phyloP scores from a whole-genome alignment of 2,888 invertebrate genomes.

The Diogma glabrata region DNA sequence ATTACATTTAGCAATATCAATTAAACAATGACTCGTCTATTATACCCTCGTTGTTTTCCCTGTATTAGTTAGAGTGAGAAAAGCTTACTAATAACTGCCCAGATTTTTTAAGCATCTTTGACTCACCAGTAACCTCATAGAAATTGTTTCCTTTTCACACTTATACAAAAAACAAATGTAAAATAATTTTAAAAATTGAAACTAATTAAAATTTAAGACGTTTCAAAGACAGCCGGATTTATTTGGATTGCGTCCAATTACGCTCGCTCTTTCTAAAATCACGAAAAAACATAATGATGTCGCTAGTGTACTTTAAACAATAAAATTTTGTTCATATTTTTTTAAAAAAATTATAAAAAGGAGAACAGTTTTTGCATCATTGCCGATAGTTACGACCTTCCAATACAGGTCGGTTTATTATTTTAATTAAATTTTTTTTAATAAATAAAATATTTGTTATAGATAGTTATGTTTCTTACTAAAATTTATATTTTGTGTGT shows the following conservation, averaged over 20 bases:
- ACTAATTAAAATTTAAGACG: too few relatives aligned
- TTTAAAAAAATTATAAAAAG: conserved; percentile 9
- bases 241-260: not conserved
- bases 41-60: too few relatives aligned
- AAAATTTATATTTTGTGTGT: not conserved
- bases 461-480: not conserved
- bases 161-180: not conserved
- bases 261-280: not conserved
- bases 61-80: too few relatives aligned
- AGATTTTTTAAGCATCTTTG: conserved; percentile 3
- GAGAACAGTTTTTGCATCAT: conserved; percentile 9
- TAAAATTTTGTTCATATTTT: not conserved
- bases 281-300: not conserved
- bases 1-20: too few relatives aligned
- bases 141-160: not conserved
- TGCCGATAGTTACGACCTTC: conserved; percentile 11
- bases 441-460: conserved; percentile 1
- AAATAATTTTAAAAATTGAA: too few relatives aligned
- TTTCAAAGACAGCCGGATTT: conserved; percentile 5
- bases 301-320: conserved; percentile 4
- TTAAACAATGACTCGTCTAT: too few relatives aligned
- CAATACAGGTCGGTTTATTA: conserved; percentile 9
- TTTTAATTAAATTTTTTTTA: conserved; percentile 6
- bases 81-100: too few relatives aligned
- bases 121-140: conserved; percentile 4